Evolutionary conservation across 2,888 invertebrate genomes (phyloP), one percentile per base, ranked within the genome.

Genomic region (Apamea crenata): DNA sequence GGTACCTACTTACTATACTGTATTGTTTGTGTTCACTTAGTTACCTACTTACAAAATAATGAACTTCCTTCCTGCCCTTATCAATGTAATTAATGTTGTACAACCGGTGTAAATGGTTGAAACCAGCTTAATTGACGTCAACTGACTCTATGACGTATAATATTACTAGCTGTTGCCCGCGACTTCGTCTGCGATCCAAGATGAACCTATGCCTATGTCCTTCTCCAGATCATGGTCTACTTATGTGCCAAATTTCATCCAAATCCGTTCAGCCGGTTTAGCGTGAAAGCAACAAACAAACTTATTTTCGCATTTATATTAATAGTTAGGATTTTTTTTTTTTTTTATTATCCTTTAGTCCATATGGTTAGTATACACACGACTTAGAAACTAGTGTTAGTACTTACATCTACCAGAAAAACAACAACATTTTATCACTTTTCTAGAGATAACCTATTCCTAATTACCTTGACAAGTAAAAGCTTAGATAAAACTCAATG

Each of bases 41-140:
- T 32, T 40, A 36, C 47, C 0, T 47, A 47, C 44, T n/a, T 32
- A 53, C 5, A 18, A 59, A 75, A 32, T 56, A 56, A 56, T 8
- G 0, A 3, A 69, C 71, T 72, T 83, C 83, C 67, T 83, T 83
- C 81, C 84, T 72, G n/a, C 1, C 66, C 10, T 25, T 44, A 83
- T 77, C 69, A 29, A 5, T 40, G 29, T 32, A 65, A 77, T 32
- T 68, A 47, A 61, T 16, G 21, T 32, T 16, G 29, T 6, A 14
- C 32, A 50, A 1, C 18, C 14, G 12, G 14, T 56, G 21, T 0
- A 29, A 61, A 32, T 32, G 32, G 32, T 32, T 32, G 32, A 32
- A 40, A 32, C 8, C 0, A 16, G 12, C 7, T 0, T 44, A 2
- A 44, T 68, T 53, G 50, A 21, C 77, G 63, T 40, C 77, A 12